A percentile compares a stretch with the other conserved stretches of the same genome.
Conservation (phyloP, 2,113 vertebrate genomes). For the Hipposideros armiger region DNA sequence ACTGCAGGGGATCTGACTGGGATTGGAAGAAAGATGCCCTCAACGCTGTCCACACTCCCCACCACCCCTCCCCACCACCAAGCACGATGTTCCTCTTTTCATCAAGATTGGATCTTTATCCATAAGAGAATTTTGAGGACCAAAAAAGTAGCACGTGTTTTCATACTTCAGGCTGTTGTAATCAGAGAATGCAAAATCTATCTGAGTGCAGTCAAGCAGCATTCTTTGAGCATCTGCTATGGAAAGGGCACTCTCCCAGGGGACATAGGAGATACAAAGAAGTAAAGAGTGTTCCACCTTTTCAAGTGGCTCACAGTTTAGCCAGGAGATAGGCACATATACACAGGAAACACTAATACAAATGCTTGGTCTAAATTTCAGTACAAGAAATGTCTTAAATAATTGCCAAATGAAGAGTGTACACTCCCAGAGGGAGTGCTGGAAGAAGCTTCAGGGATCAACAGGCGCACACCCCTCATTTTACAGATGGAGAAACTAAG, state of each 20-base stretch:
- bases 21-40: neutral
- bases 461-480: neutral
- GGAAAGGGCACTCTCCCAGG: neutral
- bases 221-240: neutral
- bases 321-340: neutral
- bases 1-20: neutral
- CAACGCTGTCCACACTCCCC: neutral
- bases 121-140: neutral
- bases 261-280: neutral
- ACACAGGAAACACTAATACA: neutral
- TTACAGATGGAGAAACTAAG: neutral
- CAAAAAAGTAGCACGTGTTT: neutral
- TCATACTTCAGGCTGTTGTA: neutral
- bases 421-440: neutral
- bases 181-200: neutral
- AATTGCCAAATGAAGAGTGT: neutral
- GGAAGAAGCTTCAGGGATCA: neutral
- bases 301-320: neutral
- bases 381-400: neutral
- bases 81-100: neutral
- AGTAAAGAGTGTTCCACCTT: neutral
- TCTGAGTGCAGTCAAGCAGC: neutral
- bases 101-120: neutral
- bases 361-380: neutral
- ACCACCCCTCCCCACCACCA: too few relatives aligned